A percentile compares a stretch with the other conserved stretches of the same genome.
These are phyloP conservation scores for Galeruca laticollis DNA, from an alignment of 2,888 invertebrate species.

Conservation along the genomic window DNA sequence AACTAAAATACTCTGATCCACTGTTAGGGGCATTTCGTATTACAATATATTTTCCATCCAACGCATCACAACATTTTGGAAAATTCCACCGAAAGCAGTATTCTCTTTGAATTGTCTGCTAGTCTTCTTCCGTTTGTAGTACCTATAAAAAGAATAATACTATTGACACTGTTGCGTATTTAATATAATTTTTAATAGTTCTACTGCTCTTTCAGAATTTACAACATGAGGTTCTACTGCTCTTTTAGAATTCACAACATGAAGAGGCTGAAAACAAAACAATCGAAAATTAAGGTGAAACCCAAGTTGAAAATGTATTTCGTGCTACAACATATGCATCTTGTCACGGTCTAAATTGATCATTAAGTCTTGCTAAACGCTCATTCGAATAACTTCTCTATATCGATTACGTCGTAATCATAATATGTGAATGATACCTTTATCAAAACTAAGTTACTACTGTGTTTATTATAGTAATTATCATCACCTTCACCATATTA, in stretches of 20 bases:
- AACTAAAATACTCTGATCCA: too few species aligned
- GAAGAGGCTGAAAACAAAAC: conserved; percentile 1
- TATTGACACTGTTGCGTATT: background rate
- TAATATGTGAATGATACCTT: too few species aligned
- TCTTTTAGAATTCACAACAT: conserved; percentile 4
- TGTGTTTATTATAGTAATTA: too few species aligned
- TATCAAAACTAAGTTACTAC: too few species aligned
- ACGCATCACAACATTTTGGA: background rate
- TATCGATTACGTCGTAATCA: too few species aligned
- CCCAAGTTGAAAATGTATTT: conserved; percentile 50
- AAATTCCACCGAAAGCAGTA: conserved; percentile 13
- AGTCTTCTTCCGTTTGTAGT: conserved; percentile 1
- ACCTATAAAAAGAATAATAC: background rate
- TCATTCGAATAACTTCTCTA: too few species aligned
- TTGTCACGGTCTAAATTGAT: conserved; percentile 40
- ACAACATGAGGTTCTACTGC: background rate
- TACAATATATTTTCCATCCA: background rate
- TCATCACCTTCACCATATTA: too few species aligned
- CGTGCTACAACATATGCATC: conserved; percentile 16
- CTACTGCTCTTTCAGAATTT: background rate
- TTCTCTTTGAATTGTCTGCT: conserved; percentile 3
- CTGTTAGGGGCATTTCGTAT: too few species aligned
- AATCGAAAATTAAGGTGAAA: background rate
- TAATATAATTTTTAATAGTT: background rate
- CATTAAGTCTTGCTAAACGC: too few species aligned